Evolutionary conservation across 2,797 vertebrate species (phyloP), one percentile per base, ranked within the genome.

Genomic region (Anas flavirostris): DNA sequence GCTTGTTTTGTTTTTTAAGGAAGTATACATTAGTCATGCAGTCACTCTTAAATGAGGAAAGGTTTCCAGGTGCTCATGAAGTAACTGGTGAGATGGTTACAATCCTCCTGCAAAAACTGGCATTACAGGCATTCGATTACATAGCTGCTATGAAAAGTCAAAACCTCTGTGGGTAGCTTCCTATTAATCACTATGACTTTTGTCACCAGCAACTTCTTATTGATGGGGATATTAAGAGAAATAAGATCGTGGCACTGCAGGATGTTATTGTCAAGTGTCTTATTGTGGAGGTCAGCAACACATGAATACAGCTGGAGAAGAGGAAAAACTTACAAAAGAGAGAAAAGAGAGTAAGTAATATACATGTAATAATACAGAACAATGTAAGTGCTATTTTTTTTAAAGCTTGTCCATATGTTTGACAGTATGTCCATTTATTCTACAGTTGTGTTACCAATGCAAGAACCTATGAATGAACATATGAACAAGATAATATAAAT

Each of bases 171-270:
- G 29, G 44, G 37, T n/a, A 83, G n/a, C 9, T 46, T 64, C 73
- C 41, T 46, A 78, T 96, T 91, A 88, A 93, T 90, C 89, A 88
- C 62, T 63, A 43, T 37, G 31, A 94, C 26, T 83, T 76, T 41
- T 78, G 22, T 75, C 55, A 31, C 44, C 41, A 91, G 37, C 9
- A 92, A 50, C 44, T 75, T 83, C 77, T 50, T 80, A 53, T 44
- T 90, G 76, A 81, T 37, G 58, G 18, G 10, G 53, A 81, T 75
- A 72, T 53, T 64, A 78, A 73, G 23, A 78, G 37, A 88, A 96
- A 82, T 60, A 67, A 64, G 28, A 85, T 85, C 77, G 7, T 87
- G 75, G 64, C 64, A 87, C 60, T 50, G 23, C 21, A 56, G n/a
- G 31, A 80, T 85, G 64, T 77, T 89, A 69, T 84, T 87, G 75